A percentile compares a stretch with the other conserved stretches of the same genome.
These are phyloP conservation scores for Ptychodera flava DNA, from an alignment of 35 echinoderm and acorn worm species.

Conservation along the genomic window DNA sequence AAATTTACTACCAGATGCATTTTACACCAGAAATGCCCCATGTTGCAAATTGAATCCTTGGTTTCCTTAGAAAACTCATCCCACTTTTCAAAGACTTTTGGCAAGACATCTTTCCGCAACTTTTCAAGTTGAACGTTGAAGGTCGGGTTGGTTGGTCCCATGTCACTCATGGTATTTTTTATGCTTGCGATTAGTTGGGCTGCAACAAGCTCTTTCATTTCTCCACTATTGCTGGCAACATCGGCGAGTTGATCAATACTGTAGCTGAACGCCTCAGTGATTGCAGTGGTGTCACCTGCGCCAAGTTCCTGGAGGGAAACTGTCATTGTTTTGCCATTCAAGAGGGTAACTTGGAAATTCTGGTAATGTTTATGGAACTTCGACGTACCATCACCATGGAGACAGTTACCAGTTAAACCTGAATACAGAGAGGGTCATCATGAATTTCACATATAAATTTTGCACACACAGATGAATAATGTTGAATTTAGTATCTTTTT, in stretches of 20 bases:
- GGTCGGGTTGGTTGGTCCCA: constrained; percentile 13
- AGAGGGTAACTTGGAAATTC: constrained; percentile 53
- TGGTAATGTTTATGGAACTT: constrained; percentile 56
- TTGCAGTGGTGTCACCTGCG: constrained; percentile 17
- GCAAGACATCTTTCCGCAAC: not conserved
- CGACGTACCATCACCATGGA: constrained; percentile 59
- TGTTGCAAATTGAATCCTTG: no score
- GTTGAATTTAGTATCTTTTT: constrained; percentile 16
- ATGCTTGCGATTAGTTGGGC: no score
- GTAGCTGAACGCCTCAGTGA: not conserved
- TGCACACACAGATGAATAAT: constrained; percentile 36
- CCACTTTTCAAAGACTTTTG: constrained; percentile 19
- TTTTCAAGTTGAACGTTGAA: constrained; percentile 20
- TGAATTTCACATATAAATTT: constrained; percentile 9
- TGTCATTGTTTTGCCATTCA: constrained; percentile 28
- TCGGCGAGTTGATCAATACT: no score
- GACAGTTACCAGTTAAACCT: no score
- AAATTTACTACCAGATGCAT: constrained; percentile 52
- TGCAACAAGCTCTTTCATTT: no score
- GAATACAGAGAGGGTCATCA: no score
- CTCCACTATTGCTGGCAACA: no score
- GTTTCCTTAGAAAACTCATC: not conserved
- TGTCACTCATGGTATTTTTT: constrained; percentile 20
- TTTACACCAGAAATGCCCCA: constrained; percentile 28
- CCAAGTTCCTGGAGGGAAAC: constrained; percentile 18